A percentile compares a stretch with the other conserved stretches of the same genome.
Evolutionary conservation across 2,888 invertebrate genomes (phyloP).

Genomic region (Idaea straminata): DNA sequence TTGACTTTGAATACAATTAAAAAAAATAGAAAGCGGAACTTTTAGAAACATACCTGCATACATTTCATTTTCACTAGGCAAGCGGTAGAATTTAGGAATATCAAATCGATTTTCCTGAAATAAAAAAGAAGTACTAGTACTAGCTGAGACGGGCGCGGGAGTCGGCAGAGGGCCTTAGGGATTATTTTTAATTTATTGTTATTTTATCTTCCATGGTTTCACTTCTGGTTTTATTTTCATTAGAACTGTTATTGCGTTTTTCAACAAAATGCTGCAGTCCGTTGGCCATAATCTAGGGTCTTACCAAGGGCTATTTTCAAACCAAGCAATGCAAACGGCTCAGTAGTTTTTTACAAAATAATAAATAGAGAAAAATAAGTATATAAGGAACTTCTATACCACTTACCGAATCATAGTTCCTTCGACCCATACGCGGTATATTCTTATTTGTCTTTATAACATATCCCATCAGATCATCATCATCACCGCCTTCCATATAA

Average conservation of each 20-base stretch:
- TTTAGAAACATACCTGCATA: slow-evolving; percentile 56
- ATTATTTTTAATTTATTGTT: no score
- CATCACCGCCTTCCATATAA: slow-evolving; percentile 62
- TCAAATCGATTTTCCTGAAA: slow-evolving; percentile 67
- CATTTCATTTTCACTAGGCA: slow-evolving; percentile 46
- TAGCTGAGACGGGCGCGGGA: no score
- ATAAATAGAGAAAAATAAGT: slow-evolving; percentile 9
- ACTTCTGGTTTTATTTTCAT: no score
- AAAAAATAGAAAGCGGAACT: no score
- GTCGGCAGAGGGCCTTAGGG: no score
- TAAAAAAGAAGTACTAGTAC: not conserved
- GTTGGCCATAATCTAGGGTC: not conserved
- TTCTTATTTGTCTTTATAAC: slow-evolving; percentile 73
- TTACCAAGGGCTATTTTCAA: no score
- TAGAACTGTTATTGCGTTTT: no score
- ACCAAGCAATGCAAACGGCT: no score
- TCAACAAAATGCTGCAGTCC: not conserved
- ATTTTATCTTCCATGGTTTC: no score
- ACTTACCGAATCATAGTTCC: slow-evolving; percentile 69
- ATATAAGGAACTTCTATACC: not conserved
- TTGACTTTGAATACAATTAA: no score
- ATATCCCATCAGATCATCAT: slow-evolving; percentile 63
- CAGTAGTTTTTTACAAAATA: no score
- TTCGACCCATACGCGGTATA: slow-evolving; percentile 71
- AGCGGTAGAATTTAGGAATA: slow-evolving; percentile 65